Evolutionary conservation across 2,113 vertebrate genomes (phyloP), one percentile per base, ranked within the genome.

Genomic region (Heteronetta atricapilla): DNA sequence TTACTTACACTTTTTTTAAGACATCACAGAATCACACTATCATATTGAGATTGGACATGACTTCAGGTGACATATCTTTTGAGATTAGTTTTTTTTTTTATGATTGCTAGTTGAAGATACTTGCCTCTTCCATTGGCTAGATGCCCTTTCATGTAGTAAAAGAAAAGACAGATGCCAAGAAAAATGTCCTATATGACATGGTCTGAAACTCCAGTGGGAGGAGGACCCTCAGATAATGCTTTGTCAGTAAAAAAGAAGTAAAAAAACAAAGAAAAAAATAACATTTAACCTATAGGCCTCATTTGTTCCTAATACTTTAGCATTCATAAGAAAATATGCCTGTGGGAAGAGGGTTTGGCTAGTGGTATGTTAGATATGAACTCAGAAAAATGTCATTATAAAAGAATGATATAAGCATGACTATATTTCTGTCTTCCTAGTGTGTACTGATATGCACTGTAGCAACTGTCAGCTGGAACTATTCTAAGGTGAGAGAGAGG

Each of bases 341-440:
- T 78, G 50, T 34, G n/a, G 22, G 72, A 76, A 75, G 73, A 42
- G 19, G 34, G 22, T 62, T 44, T 88, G 56, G 44, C 60, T 88
- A 58, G 28, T 77, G 83, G 89, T 60, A 63, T 58, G 31, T 26
- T 92, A 18, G 79, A 13, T 72, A 29, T 94, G 66, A 85, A 44
- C 60, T 92, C 56, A 70, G 66, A 64, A 66, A 96, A 88, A n/a
- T 82, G n/a, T 17, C 33, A 40, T 94, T 90, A 94, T 34, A 73
- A 40, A 92, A 75, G 48, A 22, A 72, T 52, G 28, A 42, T 63
- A 22, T 48, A 48, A 48, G 46, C 44, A 68, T 73, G 40, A 69
- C 44, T 86, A 19, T 74, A 46, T 69, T 90, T 95, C 58, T 90
- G 70, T 82, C 55, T 84, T 64, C 26, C 85, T 94, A 21, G 16